Percentiles rank a stretch among this genome's conserved stretches.
Conservation (phyloP, 2,113 vertebrate species). For the Piliocolobus tephrosceles region DNA sequence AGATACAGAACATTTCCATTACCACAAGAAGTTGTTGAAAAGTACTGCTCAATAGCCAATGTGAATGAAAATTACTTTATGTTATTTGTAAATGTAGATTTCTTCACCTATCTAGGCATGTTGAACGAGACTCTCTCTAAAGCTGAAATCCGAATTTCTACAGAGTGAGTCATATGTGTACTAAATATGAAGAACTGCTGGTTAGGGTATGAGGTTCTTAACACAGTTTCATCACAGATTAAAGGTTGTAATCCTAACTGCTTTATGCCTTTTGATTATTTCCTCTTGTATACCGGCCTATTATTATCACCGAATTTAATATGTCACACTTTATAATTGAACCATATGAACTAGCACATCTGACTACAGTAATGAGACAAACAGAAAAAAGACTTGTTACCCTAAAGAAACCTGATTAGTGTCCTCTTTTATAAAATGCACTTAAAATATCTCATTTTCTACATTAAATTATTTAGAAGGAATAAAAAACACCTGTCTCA, state of each 20-base stretch:
- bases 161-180: neutral
- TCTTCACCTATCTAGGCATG: neutral
- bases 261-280: neutral
- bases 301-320: neutral
- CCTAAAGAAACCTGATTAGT: neutral
- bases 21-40: neutral
- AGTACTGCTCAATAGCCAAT: neutral
- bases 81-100: neutral
- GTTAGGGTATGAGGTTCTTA: neutral
- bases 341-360: neutral
- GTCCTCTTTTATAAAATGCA: neutral
- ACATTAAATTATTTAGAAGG: neutral
- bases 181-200: neutral
- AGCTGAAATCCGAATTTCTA: neutral
- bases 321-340: neutral
- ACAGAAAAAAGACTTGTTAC: neutral
- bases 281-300: neutral
- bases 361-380: neutral
- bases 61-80: neutral
- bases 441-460: conserved; percentile 14
- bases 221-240: neutral
- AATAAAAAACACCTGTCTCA: neutral
- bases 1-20: neutral
- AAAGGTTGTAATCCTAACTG: neutral
- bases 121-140: neutral